phyloP scores from a whole-genome alignment of 1,140 invertebrate species.

The Pinna nobilis region DNA sequence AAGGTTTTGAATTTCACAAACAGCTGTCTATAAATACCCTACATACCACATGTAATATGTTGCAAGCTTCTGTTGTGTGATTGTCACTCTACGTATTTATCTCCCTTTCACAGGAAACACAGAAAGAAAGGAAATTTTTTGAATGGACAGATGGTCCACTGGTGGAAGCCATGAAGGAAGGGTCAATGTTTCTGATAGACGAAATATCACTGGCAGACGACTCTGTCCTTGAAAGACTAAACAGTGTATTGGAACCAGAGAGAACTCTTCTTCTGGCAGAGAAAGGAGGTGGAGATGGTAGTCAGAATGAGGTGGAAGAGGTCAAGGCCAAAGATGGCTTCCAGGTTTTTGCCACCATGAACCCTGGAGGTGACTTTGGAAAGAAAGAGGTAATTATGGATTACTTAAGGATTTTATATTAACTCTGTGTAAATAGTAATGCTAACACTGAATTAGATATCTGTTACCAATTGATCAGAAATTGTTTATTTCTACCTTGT shows the following conservation, averaged over 20 bases:
- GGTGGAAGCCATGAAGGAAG: slow-evolving; percentile 91
- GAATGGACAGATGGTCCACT: slow-evolving; percentile 99
- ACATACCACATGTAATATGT: too few species aligned
- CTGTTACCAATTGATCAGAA: too few species aligned
- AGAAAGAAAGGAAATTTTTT: slow-evolving; percentile 82
- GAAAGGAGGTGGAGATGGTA: slow-evolving; percentile 77
- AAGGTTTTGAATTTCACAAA: too few species aligned
- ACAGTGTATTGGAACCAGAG: slow-evolving; percentile 97
- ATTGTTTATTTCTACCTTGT: too few species aligned
- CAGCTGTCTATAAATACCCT: too few species aligned
- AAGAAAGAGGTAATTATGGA: slow-evolving; percentile 95
- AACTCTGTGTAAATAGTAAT: too few species aligned
- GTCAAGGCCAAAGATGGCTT: slow-evolving; percentile 85
- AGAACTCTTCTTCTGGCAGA: slow-evolving; percentile 93
- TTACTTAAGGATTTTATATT: too few species aligned
- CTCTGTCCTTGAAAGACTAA: slow-evolving; percentile 97
- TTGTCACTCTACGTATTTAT: too few species aligned
- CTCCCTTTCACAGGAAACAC: not conserved
- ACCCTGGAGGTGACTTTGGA: slow-evolving; percentile 99
- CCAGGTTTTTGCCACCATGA: slow-evolving; percentile 98
- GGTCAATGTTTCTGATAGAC: slow-evolving; percentile 94
- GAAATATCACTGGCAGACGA: slow-evolving; percentile 99
- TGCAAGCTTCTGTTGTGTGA: too few species aligned
- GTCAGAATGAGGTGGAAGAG: slow-evolving; percentile 56
- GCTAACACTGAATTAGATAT: too few species aligned